These are phyloP conservation scores for Calephelis nemesis DNA, from an alignment of 1,140 invertebrate species.

Conservation along the genomic window DNA sequence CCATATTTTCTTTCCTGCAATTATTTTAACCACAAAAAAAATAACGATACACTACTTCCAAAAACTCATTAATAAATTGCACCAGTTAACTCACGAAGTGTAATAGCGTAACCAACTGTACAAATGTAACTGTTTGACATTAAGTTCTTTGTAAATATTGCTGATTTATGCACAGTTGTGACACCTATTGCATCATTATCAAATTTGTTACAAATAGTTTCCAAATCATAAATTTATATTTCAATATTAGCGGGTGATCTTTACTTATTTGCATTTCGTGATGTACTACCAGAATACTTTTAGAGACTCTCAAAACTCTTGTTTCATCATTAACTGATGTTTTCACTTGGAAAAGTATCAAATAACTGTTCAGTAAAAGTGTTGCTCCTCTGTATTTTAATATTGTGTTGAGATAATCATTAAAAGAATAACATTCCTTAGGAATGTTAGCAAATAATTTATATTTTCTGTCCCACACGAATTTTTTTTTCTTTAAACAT, in stretches of 20 bases:
- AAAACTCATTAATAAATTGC: slow-evolving; percentile 50
- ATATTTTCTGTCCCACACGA: slow-evolving; percentile 49
- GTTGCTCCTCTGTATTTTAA: slow-evolving; percentile 47
- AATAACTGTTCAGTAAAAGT: slow-evolving; percentile 40
- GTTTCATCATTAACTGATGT: slow-evolving; percentile 54
- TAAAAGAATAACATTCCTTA: slow-evolving; percentile 42
- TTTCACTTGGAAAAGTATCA: slow-evolving; percentile 37
- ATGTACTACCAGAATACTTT: slow-evolving; percentile 50
- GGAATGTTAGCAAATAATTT: slow-evolving; percentile 48
- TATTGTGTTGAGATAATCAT: slow-evolving; percentile 43
- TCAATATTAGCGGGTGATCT: slow-evolving; percentile 34
- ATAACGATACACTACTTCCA: slow-evolving; percentile 41
- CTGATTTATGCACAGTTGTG: slow-evolving; percentile 34
- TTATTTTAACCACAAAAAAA: slow-evolving; percentile 46
- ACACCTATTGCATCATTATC: slow-evolving; percentile 54
- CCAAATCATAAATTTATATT: slow-evolving; percentile 37
- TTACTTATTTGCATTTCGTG: slow-evolving; percentile 63
- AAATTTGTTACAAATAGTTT: slow-evolving; percentile 51
- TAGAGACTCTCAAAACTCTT: slow-evolving; percentile 39
- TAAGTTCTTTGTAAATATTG: slow-evolving; percentile 34
- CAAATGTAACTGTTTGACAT: slow-evolving; percentile 49
- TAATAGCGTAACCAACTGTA: slow-evolving; percentile 36
- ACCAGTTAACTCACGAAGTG: slow-evolving; percentile 42
- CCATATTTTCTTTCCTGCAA: neutral
- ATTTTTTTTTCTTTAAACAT: slow-evolving; percentile 42